Conservation (phyloP, 2,113 vertebrate genomes). For the Tapirus terrestris region DNA sequence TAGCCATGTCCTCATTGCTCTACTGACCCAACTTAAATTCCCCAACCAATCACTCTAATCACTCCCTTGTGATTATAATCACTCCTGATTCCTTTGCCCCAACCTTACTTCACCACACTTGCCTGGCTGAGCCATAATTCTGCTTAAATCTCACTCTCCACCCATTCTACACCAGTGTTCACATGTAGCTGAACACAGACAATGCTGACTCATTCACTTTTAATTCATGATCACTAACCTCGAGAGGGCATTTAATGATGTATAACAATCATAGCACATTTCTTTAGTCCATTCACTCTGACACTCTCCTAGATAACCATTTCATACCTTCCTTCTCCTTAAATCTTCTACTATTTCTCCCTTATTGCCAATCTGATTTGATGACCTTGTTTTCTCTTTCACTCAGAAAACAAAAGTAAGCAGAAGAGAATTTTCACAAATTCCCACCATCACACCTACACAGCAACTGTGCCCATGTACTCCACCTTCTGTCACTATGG, state of each 20-base stretch:
- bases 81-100: neutral
- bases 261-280: neutral
- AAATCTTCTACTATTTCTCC: neutral
- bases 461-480: neutral
- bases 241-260: neutral
- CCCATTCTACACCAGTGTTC: neutral
- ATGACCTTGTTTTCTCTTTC: neutral
- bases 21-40: neutral
- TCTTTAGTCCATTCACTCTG: neutral
- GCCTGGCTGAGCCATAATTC: neutral
- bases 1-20: neutral
- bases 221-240: neutral
- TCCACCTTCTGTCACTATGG: neutral
- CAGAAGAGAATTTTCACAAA: neutral
- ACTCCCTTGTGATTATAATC: neutral
- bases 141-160: neutral
- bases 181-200: neutral
- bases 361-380: neutral
- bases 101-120: neutral
- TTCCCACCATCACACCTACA: neutral
- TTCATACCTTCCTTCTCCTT: neutral
- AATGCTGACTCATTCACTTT: neutral
- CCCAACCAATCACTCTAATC: neutral
- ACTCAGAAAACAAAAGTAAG: neutral
- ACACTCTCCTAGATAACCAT: neutral